Conservation (phyloP, 2,113 vertebrate genomes). For the Siniperca knerii region DNA sequence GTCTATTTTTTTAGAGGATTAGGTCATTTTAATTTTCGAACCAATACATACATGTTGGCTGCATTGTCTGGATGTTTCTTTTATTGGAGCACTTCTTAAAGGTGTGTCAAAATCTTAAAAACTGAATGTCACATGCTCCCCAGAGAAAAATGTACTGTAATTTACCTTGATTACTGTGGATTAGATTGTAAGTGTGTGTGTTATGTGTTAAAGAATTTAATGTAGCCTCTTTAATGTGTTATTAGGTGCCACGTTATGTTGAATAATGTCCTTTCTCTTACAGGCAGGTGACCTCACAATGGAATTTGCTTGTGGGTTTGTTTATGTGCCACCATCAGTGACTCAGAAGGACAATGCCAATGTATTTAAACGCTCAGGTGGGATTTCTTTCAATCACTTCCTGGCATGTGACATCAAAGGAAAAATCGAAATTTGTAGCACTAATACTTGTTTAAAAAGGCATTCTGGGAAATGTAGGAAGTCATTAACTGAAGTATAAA, state of each 20-base stretch:
- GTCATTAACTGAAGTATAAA: not conserved
- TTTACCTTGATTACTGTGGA: constrained; percentile 1
- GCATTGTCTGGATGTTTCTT: not conserved
- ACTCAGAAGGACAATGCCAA: constrained; percentile 46
- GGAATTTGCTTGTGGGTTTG: constrained; percentile 83
- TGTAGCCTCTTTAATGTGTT: not conserved
- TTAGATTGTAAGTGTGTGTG: not conserved
- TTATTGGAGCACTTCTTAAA: not conserved
- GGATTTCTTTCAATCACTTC: constrained; percentile 8
- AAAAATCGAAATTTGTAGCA: not conserved
- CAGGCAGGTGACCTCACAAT: constrained; percentile 54
- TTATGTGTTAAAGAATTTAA: not conserved
- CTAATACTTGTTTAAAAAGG: not conserved
- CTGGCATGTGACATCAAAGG: not conserved
- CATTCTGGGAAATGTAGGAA: constrained; percentile 20
- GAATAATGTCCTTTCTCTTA: not conserved
- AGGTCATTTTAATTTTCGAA: not conserved
- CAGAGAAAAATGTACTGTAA: not conserved
- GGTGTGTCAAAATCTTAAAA: not conserved
- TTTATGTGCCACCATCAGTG: constrained; percentile 72
- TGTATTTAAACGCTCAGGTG: constrained; percentile 79
- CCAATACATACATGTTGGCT: not conserved
- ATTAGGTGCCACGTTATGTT: not conserved
- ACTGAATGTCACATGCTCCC: not conserved
- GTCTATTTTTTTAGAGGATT: not conserved